These are phyloP conservation scores for Brenthis ino DNA, from an alignment of 2,888 invertebrate species.

Conservation along the genomic window DNA sequence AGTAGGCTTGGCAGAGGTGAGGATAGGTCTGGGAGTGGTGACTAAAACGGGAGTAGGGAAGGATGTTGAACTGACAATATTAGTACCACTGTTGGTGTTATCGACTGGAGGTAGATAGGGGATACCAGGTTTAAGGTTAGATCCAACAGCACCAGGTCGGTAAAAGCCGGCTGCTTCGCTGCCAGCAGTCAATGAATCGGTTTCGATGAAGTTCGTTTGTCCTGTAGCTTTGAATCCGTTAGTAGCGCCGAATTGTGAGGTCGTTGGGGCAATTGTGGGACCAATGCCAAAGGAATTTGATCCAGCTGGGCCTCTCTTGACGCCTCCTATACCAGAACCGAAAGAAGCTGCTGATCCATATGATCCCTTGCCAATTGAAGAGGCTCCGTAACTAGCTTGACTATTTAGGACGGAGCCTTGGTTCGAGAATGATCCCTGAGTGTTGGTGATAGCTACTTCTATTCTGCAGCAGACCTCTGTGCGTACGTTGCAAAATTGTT, in stretches of 20 bases:
- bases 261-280: slow-evolving; percentile 45
- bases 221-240: slow-evolving; percentile 59
- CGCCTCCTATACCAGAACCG: slow-evolving; percentile 43
- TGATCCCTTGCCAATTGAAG: slow-evolving; percentile 22
- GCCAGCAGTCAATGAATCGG: slow-evolving; percentile 67
- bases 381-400: slow-evolving; percentile 32
- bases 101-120: slow-evolving; percentile 75
- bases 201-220: slow-evolving; percentile 62
- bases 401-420: slow-evolving; percentile 55
- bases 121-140: slow-evolving; percentile 70
- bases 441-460: slow-evolving; percentile 51
- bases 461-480: slow-evolving; percentile 77
- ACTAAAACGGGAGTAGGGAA: slow-evolving; percentile 51
- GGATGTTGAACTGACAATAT: slow-evolving; percentile 55
- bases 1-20: slow-evolving; percentile 58
- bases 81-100: slow-evolving; percentile 57
- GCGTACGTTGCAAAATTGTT: slow-evolving; percentile 72
- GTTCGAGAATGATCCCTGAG: slow-evolving; percentile 53
- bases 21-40: slow-evolving; percentile 52
- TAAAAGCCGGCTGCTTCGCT: slow-evolving; percentile 59
- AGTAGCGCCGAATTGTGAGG: slow-evolving; percentile 47
- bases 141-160: slow-evolving; percentile 60
- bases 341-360: slow-evolving; percentile 39
- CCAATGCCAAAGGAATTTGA: slow-evolving; percentile 15
- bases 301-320: slow-evolving; percentile 31